Evolutionary conservation across 2,113 vertebrate species (phyloP).

Genomic region (Leucosticte australis): DNA sequence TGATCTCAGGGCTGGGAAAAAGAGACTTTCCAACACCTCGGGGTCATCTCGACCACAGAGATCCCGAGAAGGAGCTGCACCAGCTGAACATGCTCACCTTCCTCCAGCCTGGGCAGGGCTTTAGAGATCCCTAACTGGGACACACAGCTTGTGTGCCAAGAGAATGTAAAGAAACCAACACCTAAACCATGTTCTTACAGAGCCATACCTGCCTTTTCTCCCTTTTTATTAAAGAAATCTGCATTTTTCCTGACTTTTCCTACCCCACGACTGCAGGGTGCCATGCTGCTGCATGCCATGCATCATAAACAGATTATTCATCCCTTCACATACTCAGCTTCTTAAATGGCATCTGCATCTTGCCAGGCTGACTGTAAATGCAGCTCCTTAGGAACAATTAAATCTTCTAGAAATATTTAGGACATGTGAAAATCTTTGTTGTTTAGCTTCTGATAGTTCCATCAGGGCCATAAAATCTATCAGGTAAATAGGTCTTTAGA

Average conservation of each 20-base stretch:
- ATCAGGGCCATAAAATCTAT: conserved; percentile 59
- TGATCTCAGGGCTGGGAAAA: too few species aligned
- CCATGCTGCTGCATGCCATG: neutral
- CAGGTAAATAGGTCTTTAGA: conserved; percentile 51
- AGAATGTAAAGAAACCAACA: fast-evolving
- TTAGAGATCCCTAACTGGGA: neutral
- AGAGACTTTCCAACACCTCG: too few species aligned
- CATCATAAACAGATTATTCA: neutral
- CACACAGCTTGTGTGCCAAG: too few species aligned
- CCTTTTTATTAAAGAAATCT: neutral
- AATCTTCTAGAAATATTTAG: neutral
- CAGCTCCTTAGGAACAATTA: neutral
- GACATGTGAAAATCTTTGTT: conserved; percentile 22
- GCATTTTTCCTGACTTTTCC: neutral
- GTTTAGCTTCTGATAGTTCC: conserved; percentile 50
- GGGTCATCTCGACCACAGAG: too few species aligned
- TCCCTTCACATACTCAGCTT: neutral
- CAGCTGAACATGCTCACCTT: too few species aligned
- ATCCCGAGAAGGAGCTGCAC: neutral
- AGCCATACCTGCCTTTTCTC: fast-evolving
- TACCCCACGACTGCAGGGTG: neutral
- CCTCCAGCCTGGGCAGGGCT: neutral
- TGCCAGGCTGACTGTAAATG: neutral
- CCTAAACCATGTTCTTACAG: neutral
- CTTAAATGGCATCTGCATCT: neutral